Conservation (phyloP, 2,113 vertebrate genomes). For the Sardina pilchardus region DNA sequence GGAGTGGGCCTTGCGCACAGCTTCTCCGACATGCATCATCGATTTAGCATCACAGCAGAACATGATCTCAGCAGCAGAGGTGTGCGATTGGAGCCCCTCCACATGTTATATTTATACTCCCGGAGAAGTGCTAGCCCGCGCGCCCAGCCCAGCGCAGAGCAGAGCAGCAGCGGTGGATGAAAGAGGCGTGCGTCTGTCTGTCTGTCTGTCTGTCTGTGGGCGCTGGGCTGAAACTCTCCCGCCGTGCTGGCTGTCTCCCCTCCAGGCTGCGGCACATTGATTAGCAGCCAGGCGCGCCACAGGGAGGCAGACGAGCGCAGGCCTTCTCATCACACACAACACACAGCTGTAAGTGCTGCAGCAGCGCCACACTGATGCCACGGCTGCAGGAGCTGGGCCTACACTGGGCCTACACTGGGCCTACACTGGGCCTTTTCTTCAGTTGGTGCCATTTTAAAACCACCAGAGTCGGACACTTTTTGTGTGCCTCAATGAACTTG, state of each 20-base stretch:
- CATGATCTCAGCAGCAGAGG: neutral
- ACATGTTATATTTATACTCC: neutral
- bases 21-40: neutral
- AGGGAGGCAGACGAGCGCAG: neutral
- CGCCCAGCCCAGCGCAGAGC: neutral
- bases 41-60: conserved; percentile 2
- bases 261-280: neutral
- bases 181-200: neutral
- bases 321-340: neutral
- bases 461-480: neutral
- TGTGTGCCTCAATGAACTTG: neutral
- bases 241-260: neutral
- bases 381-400: neutral
- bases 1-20: neutral
- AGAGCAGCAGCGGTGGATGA: neutral
- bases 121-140: neutral
- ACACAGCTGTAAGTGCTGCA: neutral
- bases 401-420: neutral
- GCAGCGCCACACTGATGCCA: neutral
- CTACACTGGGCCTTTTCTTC: neutral
- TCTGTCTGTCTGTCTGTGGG: neutral
- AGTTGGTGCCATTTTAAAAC: neutral
- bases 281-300: neutral
- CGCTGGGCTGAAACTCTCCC: neutral
- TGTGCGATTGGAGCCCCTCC: neutral